phyloP scores from a whole-genome alignment of 2,888 invertebrate species.

The Rhagonycha lutea region DNA sequence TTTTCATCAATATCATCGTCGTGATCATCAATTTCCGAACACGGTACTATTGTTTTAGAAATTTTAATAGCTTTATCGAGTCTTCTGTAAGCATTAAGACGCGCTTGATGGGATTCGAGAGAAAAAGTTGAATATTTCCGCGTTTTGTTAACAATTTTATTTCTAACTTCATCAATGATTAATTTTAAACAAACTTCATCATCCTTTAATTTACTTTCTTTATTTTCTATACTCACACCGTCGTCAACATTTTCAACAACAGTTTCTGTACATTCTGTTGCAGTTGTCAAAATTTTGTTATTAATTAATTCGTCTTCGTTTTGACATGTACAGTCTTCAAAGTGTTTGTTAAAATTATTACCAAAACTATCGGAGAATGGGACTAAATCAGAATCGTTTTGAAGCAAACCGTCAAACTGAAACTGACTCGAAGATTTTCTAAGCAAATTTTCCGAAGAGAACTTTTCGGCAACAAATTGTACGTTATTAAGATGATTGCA shows the following conservation, averaged over 20 bases:
- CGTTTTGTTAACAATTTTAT: conserved; percentile 36
- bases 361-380: neutral
- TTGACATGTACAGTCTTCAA: conserved; percentile 32
- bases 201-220: conserved; percentile 6
- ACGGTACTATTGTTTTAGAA: neutral
- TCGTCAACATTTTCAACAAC: neutral
- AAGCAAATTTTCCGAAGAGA: neutral
- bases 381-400: neutral
- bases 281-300: neutral
- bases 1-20: neutral
- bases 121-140: conserved; percentile 18
- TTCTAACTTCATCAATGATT: conserved; percentile 43
- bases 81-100: neutral
- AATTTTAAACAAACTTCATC: conserved; percentile 40
- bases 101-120: neutral
- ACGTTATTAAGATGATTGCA: neutral
- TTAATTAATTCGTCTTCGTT: conserved; percentile 7
- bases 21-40: neutral
- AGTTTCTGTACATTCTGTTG: neutral
- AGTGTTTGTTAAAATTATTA: conserved; percentile 25
- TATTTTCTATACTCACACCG: neutral
- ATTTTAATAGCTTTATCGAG: neutral
- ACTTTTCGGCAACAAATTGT: neutral
- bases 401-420: neutral
- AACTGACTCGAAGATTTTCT: neutral